These are phyloP conservation scores for Metopia argyrocephala DNA, from an alignment of 2,888 invertebrate genomes.

Conservation along the genomic window DNA sequence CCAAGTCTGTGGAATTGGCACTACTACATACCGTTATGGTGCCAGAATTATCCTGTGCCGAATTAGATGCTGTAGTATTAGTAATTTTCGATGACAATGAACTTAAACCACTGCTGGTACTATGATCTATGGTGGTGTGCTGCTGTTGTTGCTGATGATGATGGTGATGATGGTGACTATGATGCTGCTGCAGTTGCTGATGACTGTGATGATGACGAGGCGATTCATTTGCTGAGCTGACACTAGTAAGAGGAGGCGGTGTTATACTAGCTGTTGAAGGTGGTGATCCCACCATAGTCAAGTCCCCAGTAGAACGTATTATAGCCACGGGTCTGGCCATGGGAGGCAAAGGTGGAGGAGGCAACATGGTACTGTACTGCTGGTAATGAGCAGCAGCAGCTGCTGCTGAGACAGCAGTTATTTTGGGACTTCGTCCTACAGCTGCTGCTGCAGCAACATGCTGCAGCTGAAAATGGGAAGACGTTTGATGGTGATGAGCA, in stretches of 20 bases:
- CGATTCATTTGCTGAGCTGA: constrained; percentile 59
- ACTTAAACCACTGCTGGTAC: constrained; percentile 52
- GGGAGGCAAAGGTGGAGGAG: constrained; percentile 95
- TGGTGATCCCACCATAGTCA: constrained; percentile 82
- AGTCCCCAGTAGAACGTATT: constrained; percentile 90
- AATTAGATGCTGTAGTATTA: constrained; percentile 54
- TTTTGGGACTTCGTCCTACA: constrained; percentile 82
- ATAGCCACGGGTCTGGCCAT: constrained; percentile 98
- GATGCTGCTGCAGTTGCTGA: constrained; percentile 49
- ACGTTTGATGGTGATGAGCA: constrained; percentile 66
- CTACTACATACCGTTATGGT: constrained; percentile 64
- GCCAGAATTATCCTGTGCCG: constrained; percentile 47
- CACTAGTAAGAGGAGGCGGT: constrained; percentile 68
- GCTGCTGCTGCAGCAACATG: constrained; percentile 62
- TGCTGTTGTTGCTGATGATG: constrained; percentile 68
- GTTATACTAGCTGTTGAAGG: constrained; percentile 79
- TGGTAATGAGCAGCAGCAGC: constrained; percentile 69
- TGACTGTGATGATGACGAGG: constrained; percentile 56
- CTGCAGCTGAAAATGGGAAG: constrained; percentile 70
- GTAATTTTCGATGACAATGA: constrained; percentile 54
- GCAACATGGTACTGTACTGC: constrained; percentile 92
- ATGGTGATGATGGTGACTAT: constrained; percentile 50
- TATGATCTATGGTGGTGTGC: constrained; percentile 61
- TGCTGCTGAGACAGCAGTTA: constrained; percentile 67
- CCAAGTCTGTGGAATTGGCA: constrained; percentile 65